Percentiles rank a stretch among this genome's conserved stretches.
Evolutionary conservation across 2,888 invertebrate genomes (phyloP).

Genomic region (Teinopalpus imperialis): DNA sequence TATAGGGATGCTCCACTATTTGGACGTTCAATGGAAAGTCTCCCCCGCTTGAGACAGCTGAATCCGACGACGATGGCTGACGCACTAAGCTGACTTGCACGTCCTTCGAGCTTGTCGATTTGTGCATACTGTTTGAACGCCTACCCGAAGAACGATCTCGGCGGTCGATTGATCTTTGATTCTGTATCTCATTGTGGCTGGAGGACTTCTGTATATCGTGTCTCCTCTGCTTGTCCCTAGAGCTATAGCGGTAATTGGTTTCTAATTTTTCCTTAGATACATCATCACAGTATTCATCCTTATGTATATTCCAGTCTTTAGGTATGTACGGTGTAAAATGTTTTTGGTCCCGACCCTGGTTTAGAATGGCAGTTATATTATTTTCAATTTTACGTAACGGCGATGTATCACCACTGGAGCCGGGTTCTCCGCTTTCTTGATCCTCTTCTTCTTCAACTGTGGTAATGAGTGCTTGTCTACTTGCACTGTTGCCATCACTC

Average conservation of each 20-base stretch:
- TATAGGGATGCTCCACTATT: conserved; percentile 83
- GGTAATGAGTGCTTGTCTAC: conserved; percentile 85
- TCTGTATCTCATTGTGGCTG: conserved; percentile 83
- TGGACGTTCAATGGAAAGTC: conserved; percentile 85
- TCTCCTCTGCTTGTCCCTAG: conserved; percentile 76
- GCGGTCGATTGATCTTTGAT: conserved; percentile 74
- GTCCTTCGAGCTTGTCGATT: conserved; percentile 88
- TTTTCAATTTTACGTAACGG: conserved; percentile 87
- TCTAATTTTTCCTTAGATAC: conserved; percentile 77
- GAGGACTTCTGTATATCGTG: conserved; percentile 84
- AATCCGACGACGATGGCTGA: conserved; percentile 76
- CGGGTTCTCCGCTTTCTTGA: conserved; percentile 83
- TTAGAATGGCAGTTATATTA: conserved; percentile 87
- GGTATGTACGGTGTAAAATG: conserved; percentile 77
- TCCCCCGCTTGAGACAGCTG: conserved; percentile 77
- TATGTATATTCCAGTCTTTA: conserved; percentile 82
- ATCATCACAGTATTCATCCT: conserved; percentile 81
- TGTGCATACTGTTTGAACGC: conserved; percentile 85
- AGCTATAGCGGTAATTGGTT: conserved; percentile 77
- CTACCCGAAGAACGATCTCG: conserved; percentile 72
- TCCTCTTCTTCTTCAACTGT: conserved; percentile 88
- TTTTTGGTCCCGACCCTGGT: conserved; percentile 80
- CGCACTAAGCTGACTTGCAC: conserved; percentile 82
- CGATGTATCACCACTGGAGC: conserved; percentile 83
- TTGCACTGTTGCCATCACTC: conserved; percentile 71